Percentiles rank a stretch among this genome's conserved stretches.
phyloP scores from a whole-genome alignment of 37 sponge, comb jelly and placozoan species.

The Aphrocallistes beatrix region DNA sequence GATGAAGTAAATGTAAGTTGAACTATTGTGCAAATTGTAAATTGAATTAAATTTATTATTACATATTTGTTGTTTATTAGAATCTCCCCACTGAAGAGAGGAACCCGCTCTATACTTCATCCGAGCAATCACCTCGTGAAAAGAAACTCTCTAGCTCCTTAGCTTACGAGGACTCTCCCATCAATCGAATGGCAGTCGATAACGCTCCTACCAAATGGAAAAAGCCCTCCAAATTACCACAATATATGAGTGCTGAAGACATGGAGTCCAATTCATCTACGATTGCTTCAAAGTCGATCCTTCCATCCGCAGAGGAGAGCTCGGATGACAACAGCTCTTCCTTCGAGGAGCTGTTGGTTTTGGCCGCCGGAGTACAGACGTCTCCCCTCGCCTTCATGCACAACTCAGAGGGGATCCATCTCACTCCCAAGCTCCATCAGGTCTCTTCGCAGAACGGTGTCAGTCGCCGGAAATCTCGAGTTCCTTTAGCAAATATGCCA shows the following conservation, averaged over 20 bases:
- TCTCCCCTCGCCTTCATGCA: not conserved
- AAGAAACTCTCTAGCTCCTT: not conserved
- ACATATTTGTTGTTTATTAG: not conserved
- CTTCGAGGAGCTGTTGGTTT: not conserved
- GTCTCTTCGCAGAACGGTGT: not conserved
- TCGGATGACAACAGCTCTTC: slow-evolving; percentile 10
- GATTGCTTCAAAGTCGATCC: not conserved
- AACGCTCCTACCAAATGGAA: not conserved
- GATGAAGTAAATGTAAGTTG: slow-evolving; percentile 10
- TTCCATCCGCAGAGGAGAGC: slow-evolving; percentile 4
- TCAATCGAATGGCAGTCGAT: not conserved
- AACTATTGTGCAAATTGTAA: no score
- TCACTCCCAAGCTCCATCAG: not conserved
- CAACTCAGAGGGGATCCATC: not conserved
- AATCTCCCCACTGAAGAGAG: not conserved
- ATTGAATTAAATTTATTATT: no score
- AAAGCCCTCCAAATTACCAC: not conserved
- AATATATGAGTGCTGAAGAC: not conserved
- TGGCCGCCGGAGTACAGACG: not conserved
- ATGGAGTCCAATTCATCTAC: not conserved
- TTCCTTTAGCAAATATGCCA: not conserved
- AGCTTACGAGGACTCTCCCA: not conserved
- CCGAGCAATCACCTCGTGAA: not conserved
- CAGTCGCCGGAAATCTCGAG: not conserved
- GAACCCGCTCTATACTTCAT: slow-evolving; percentile 6